A percentile compares a stretch with the other conserved stretches of the same genome.
Evolutionary conservation across 2,797 vertebrate species (phyloP).

Genomic region (Peromyscus nudipes): DNA sequence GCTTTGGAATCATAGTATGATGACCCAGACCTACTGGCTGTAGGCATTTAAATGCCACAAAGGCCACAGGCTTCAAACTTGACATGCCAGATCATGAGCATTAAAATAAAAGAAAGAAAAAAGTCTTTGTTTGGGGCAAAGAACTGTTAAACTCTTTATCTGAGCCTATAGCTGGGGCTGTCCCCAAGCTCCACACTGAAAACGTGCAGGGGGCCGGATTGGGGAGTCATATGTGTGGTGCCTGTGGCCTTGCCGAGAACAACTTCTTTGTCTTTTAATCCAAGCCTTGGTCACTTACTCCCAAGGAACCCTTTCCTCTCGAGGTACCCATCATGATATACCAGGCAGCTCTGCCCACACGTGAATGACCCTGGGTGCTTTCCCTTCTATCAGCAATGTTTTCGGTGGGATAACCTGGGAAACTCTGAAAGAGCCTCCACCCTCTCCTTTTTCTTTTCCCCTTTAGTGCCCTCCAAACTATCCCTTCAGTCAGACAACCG

Average conservation of each 20-base stretch:
- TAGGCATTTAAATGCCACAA: slow-evolving; percentile 90
- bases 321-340: slow-evolving; percentile 84
- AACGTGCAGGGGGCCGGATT: slow-evolving; percentile 87
- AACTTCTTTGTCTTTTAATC: slow-evolving; percentile 88
- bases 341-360: slow-evolving; percentile 83
- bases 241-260: slow-evolving; percentile 89
- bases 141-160: slow-evolving; percentile 89
- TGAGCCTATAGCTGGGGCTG: slow-evolving; percentile 91
- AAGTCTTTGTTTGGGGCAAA: slow-evolving; percentile 63
- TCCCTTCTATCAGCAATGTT: slow-evolving; percentile 84
- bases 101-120: slow-evolving; percentile 74
- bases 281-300: slow-evolving; percentile 91
- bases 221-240: slow-evolving; percentile 88
- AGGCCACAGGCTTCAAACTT: slow-evolving; percentile 90
- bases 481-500: slow-evolving; percentile 11
- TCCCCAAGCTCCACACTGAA: slow-evolving; percentile 88
- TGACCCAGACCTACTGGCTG: slow-evolving; percentile 75
- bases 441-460: slow-evolving; percentile 54
- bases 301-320: slow-evolving; percentile 88
- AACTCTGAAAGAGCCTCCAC: slow-evolving; percentile 83
- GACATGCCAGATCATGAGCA: slow-evolving; percentile 89
- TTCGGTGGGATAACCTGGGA: slow-evolving; percentile 90
- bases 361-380: slow-evolving; percentile 83
- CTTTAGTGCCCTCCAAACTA: slow-evolving; percentile 40
- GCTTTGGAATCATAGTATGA: slow-evolving; percentile 6